Percentiles rank a stretch among this genome's conserved stretches.
phyloP scores from a whole-genome alignment of 2,888 invertebrate genomes.

The Drosophila leonis region DNA sequence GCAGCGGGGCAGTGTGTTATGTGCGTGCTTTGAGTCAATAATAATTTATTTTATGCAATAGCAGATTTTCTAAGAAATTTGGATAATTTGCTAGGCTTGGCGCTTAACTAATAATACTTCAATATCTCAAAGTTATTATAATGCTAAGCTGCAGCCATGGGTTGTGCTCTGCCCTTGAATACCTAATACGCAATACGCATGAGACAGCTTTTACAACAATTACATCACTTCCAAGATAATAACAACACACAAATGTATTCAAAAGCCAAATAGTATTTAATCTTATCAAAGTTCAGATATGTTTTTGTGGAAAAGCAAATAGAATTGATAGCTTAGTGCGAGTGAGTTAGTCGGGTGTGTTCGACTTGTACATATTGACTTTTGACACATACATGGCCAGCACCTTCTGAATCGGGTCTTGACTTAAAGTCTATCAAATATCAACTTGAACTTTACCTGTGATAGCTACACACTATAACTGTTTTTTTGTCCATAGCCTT shows the following conservation, averaged over 20 bases:
- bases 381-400: neutral
- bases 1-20: neutral
- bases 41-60: neutral
- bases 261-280: neutral
- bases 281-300: neutral
- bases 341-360: neutral
- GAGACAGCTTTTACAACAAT: neutral
- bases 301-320: neutral
- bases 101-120: neutral
- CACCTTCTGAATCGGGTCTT: neutral
- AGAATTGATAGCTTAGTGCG: neutral
- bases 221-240: neutral
- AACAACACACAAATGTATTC: neutral
- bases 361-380: neutral
- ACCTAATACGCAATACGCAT: neutral
- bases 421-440: neutral
- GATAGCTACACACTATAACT: neutral
- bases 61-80: neutral
- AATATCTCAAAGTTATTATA: neutral
- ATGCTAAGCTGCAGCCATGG: neutral
- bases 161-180: neutral
- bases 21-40: neutral
- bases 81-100: neutral
- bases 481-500: neutral
- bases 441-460: neutral